Evolutionary conservation across 2,113 vertebrate genomes (phyloP).

Genomic region (Coturnix japonica): DNA sequence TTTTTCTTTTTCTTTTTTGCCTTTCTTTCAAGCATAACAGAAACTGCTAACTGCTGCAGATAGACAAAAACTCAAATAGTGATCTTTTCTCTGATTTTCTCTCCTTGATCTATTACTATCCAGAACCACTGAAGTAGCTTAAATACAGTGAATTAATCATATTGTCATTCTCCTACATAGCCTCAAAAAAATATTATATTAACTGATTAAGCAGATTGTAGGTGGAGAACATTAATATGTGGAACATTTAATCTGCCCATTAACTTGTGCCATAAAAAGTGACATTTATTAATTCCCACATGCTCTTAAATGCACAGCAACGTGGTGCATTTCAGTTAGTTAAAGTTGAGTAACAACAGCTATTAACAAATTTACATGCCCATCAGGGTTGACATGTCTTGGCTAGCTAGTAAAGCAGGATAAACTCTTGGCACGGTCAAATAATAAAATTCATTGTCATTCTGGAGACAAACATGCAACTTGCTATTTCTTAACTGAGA

Average conservation of each 20-base stretch:
- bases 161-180: background rate
- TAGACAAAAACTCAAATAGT: background rate
- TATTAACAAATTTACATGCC: background rate
- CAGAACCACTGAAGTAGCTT: background rate
- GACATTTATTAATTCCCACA: background rate
- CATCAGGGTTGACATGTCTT: background rate
- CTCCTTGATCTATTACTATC: background rate
- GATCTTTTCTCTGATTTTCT: background rate
- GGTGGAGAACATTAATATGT: background rate
- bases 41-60: background rate
- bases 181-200: background rate
- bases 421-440: background rate
- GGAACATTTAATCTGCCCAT: background rate
- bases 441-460: background rate
- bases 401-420: background rate
- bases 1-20: background rate
- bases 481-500: background rate
- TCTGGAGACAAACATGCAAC: background rate
- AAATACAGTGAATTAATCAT: background rate
- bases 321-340: background rate
- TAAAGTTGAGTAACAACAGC: background rate
- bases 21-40: background rate
- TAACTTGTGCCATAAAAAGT: background rate
- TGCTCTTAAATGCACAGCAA: background rate
- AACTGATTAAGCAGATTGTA: background rate